These are phyloP conservation scores for Lacanobia wlatinum DNA, from an alignment of 2,888 invertebrate genomes.

Conservation along the genomic window DNA sequence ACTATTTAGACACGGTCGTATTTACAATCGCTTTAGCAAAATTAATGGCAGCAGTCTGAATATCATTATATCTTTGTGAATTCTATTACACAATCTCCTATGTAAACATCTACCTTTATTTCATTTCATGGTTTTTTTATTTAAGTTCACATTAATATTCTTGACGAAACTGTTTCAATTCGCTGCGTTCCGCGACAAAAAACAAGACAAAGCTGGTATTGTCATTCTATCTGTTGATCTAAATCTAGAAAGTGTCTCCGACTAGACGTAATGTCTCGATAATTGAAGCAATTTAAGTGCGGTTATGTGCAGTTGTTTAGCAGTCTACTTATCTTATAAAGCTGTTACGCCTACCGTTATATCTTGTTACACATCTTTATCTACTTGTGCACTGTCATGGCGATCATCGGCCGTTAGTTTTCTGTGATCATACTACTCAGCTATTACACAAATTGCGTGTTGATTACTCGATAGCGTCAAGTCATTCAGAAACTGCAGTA, in stretches of 20 bases:
- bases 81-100: conserved; percentile 23
- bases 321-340: conserved; percentile 42
- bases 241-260: conserved; percentile 65
- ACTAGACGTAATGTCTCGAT: conserved; percentile 48
- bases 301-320: conserved; percentile 38
- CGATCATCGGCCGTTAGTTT: conserved; percentile 46
- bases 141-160: conserved; percentile 40
- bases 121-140: conserved; percentile 36
- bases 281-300: conserved; percentile 45
- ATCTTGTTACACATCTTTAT: conserved; percentile 47
- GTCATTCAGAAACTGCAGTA: conserved; percentile 31
- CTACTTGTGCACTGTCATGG: conserved; percentile 35
- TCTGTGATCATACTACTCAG: conserved; percentile 31
- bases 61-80: conserved; percentile 40
- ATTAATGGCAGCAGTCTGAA: conserved; percentile 41
- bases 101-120: conserved; percentile 37
- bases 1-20: conserved; percentile 47
- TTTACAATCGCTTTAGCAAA: conserved; percentile 44
- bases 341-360: conserved; percentile 35
- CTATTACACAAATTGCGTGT: conserved; percentile 44
- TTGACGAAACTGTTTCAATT: conserved; percentile 37
- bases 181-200: conserved; percentile 34
- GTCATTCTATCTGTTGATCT: conserved; percentile 59
- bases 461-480: conserved; percentile 32
- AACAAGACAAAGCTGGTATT: conserved; percentile 55